Evolutionary conservation across 1,140 invertebrate species (phyloP).

Genomic region (Ceratina japonica): DNA sequence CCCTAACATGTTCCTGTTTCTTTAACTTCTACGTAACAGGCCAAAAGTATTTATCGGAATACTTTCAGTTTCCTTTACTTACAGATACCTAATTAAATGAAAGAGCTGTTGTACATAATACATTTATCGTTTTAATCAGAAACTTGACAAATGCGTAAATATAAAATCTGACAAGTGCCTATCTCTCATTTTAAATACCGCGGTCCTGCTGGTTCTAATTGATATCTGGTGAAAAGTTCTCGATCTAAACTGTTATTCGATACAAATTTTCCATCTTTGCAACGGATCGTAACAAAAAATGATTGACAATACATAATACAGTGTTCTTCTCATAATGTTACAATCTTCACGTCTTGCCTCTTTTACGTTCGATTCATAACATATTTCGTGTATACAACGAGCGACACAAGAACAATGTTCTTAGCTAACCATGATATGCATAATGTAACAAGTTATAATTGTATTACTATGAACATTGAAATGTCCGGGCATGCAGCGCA

Average conservation of each 20-base stretch:
- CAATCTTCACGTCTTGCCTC: slow-evolving; percentile 54
- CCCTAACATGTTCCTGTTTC: slow-evolving; percentile 37
- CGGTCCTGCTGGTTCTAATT: slow-evolving; percentile 22
- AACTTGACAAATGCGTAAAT: slow-evolving; percentile 43
- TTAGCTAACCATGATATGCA: slow-evolving; percentile 66
- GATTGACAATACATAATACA: slow-evolving; percentile 46
- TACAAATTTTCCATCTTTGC: slow-evolving; percentile 31
- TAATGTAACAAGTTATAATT: slow-evolving; percentile 53
- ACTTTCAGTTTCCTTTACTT: slow-evolving; percentile 40
- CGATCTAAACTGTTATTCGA: slow-evolving; percentile 17
- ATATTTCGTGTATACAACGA: slow-evolving; percentile 40
- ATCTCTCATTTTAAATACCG: slow-evolving; percentile 12
- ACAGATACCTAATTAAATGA: slow-evolving; percentile 64
- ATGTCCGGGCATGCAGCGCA: slow-evolving; percentile 72
- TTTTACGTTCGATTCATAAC: slow-evolving; percentile 34
- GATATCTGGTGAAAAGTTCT: slow-evolving; percentile 33
- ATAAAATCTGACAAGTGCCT: slow-evolving; percentile 38
- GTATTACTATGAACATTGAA: slow-evolving; percentile 69
- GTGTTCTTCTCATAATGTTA: slow-evolving; percentile 58
- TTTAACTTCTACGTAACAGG: slow-evolving; percentile 18
- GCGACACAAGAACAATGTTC: slow-evolving; percentile 69
- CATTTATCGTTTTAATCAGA: slow-evolving; percentile 46
- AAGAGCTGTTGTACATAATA: slow-evolving; percentile 67
- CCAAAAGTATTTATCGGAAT: slow-evolving; percentile 50
- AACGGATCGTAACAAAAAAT: slow-evolving; percentile 42